A percentile compares a stretch with the other conserved stretches of the same genome.
Conservation (phyloP, 1,140 invertebrate species). For the Platorchestia sp. region DNA sequence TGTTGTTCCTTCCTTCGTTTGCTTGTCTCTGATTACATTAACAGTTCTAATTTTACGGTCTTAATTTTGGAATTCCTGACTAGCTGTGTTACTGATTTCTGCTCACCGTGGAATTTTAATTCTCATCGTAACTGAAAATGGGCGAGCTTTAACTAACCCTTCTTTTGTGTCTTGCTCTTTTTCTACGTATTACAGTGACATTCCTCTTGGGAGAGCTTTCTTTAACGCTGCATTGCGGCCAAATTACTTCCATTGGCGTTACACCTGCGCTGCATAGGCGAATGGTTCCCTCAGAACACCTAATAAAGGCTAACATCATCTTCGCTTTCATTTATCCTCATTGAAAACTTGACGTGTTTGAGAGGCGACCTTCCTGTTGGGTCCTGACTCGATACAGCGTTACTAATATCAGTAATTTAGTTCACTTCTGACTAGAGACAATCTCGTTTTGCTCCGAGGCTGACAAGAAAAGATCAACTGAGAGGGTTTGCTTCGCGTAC, state of each 20-base stretch:
- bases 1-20: background rate
- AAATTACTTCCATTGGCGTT: background rate
- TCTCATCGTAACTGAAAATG: background rate
- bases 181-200: background rate
- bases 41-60: background rate
- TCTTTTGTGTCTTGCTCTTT: background rate
- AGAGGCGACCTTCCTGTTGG: background rate
- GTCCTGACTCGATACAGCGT: background rate
- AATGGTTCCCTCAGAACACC: background rate
- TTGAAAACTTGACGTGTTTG: background rate
- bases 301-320: slow-evolving; percentile 30
- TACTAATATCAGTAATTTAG: too few species aligned
- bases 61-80: background rate
- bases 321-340: background rate
- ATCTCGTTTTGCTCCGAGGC: too few species aligned
- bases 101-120: background rate
- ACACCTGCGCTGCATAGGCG: background rate
- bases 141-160: slow-evolving; percentile 4
- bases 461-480: too few species aligned
- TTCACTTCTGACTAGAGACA: too few species aligned
- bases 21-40: background rate
- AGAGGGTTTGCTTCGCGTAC: too few species aligned
- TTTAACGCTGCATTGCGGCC: background rate
- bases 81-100: background rate
- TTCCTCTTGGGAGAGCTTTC: background rate